These are phyloP conservation scores for Arvicanthis niloticus DNA, from an alignment of 2,113 vertebrate species.

Conservation along the genomic window DNA sequence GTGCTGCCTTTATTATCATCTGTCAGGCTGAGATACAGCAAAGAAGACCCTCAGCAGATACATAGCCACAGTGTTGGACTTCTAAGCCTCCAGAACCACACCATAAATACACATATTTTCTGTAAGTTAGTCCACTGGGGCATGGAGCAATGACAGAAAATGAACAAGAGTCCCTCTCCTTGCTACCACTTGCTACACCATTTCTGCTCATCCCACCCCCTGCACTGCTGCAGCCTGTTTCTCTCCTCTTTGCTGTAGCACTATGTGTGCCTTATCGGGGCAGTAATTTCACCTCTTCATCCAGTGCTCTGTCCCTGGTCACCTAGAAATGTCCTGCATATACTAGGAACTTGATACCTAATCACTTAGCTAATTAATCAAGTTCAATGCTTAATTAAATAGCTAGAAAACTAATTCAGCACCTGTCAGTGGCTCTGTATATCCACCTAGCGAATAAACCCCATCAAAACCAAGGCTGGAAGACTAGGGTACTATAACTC, in stretches of 20 bases:
- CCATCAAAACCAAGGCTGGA: background rate
- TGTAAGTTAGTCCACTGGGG: background rate
- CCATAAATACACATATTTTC: background rate
- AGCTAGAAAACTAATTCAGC: slow-evolving; percentile 32
- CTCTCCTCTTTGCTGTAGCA: background rate
- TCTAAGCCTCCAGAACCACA: background rate
- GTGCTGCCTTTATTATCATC: background rate
- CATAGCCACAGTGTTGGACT: background rate
- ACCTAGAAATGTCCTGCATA: background rate
- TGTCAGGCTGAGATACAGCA: background rate
- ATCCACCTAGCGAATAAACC: background rate
- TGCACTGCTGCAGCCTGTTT: too few species aligned
- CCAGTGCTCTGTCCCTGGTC: background rate
- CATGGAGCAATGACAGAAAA: background rate
- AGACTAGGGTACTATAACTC: background rate
- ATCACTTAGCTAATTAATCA: slow-evolving; percentile 1
- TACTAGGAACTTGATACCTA: background rate
- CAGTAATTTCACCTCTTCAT: background rate
- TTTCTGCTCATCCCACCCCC: background rate
- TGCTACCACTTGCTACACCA: background rate
- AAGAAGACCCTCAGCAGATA: background rate
- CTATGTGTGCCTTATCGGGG: background rate
- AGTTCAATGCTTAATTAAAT: background rate
- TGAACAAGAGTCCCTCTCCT: background rate
- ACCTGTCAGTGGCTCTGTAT: background rate